Base-by-base conservation (phyloP, 2,888 invertebrate species). In the Morpho achilles region DNA sequence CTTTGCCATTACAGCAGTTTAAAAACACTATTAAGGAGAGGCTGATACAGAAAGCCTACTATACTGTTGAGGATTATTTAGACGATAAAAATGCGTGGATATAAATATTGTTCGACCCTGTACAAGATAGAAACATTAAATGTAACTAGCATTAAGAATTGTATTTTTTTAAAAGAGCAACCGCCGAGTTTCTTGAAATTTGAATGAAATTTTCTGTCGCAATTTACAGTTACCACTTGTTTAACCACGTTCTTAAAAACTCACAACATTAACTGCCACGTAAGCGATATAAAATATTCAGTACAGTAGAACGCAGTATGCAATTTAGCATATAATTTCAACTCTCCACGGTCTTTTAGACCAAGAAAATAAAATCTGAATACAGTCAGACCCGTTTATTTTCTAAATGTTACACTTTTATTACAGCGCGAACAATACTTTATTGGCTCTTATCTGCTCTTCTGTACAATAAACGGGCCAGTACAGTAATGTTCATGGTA, bases 381-480 rank as follows among this genome's bases (percentile, higher is more conserved):
- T 61, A 58, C 50, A 58, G 54, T 60, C 48, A 16, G 53, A 51
- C 58, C 55, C 63, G 63, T 63, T 61, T 63, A 63, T 63, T 61
- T 63, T 51, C 53, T 61, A 63, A 63, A 63, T 63, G 63, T 61
- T 63, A 63, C 60, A 63, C 63, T 63, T 63, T 63, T 63, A 63
- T 63, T 61, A 56, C 63, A 54, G 56, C 50, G 63, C 56, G 63
- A 61, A 63, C 63, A 63, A 63, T 63, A 56, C 63, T 63, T 63
- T 63, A 63, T 63, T 59, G 61, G 56, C 56, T 49, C 58, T 61
- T 63, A 63, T 63, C 61, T 63, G 53, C 48, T 53, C 50, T 53
- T 59, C 56, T 51, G 43, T 51, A 45, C 49, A 43, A 47, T 51
- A 43, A 59, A 50, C 50, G 57, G 48, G 45, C 39, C 50, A 48